Evolutionary conservation across 2,113 vertebrate species (phyloP).

Genomic region (Ornithorhynchus anatinus): DNA sequence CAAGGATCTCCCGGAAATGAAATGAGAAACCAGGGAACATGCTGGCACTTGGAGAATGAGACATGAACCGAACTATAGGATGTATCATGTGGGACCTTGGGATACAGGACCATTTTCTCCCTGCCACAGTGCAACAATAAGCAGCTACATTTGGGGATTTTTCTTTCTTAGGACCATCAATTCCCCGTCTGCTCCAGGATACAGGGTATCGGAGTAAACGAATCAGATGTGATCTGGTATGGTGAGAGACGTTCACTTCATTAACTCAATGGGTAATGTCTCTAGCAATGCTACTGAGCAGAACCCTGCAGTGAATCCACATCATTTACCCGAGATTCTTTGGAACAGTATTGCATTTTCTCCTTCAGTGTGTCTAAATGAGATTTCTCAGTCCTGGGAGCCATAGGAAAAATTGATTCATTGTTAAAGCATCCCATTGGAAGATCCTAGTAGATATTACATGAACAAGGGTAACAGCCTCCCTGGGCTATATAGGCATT

Average conservation of each 20-base stretch:
- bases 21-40: too few relatives aligned
- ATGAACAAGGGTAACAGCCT: not conserved
- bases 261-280: not conserved
- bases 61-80: too few relatives aligned
- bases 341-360: not conserved
- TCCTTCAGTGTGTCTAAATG: not conserved
- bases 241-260: not conserved
- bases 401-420: not conserved
- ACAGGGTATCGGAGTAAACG: not conserved
- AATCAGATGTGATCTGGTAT: not conserved
- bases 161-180: not conserved
- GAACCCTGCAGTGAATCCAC: not conserved
- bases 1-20: too few relatives aligned
- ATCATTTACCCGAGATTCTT: not conserved
- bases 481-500: not conserved
- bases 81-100: too few relatives aligned
- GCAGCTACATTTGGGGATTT: not conserved
- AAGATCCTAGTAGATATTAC: not conserved
- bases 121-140: not conserved
- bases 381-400: not conserved
- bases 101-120: too few relatives aligned
- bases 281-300: not conserved
- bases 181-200: not conserved
- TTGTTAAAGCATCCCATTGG: not conserved
- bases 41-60: too few relatives aligned